These are phyloP conservation scores for Hipparchia semele DNA, from an alignment of 2,888 invertebrate genomes.

Conservation along the genomic window DNA sequence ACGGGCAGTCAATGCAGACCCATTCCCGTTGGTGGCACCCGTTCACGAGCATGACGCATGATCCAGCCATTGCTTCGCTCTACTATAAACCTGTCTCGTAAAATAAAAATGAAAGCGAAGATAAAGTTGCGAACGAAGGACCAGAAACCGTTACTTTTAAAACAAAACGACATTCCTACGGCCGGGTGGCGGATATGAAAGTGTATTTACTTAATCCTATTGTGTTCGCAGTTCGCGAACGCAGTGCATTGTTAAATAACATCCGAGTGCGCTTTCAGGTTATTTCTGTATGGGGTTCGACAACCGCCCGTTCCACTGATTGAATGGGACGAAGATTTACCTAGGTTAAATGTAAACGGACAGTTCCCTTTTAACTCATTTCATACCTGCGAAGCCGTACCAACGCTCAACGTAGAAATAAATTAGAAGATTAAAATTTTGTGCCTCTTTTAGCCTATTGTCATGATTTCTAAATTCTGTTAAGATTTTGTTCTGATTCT, in stretches of 20 bases:
- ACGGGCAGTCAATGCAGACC: too few species aligned
- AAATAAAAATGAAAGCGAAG: neutral
- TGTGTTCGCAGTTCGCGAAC: constrained; percentile 16
- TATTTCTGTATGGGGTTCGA: constrained; percentile 36
- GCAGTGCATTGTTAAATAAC: constrained; percentile 30
- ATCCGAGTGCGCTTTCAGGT: constrained; percentile 30
- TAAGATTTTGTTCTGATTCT: too few species aligned
- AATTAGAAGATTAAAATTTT: too few species aligned
- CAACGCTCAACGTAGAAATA: too few species aligned
- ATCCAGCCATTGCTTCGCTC: too few species aligned
- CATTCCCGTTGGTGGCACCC: too few species aligned
- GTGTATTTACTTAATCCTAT: constrained; percentile 25
- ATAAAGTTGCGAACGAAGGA: neutral
- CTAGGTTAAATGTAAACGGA: neutral
- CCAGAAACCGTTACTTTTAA: neutral
- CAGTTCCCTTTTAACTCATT: neutral
- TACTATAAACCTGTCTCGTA: too few species aligned
- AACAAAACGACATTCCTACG: neutral
- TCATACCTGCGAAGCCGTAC: neutral
- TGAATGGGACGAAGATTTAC: constrained; percentile 20
- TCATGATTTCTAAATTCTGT: too few species aligned
- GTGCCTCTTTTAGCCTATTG: too few species aligned
- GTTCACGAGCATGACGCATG: too few species aligned
- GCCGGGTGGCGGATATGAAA: constrained; percentile 12
- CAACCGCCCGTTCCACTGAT: constrained; percentile 17